phyloP scores from a whole-genome alignment of 2,888 invertebrate species.

The Luffia ferchaultella region DNA sequence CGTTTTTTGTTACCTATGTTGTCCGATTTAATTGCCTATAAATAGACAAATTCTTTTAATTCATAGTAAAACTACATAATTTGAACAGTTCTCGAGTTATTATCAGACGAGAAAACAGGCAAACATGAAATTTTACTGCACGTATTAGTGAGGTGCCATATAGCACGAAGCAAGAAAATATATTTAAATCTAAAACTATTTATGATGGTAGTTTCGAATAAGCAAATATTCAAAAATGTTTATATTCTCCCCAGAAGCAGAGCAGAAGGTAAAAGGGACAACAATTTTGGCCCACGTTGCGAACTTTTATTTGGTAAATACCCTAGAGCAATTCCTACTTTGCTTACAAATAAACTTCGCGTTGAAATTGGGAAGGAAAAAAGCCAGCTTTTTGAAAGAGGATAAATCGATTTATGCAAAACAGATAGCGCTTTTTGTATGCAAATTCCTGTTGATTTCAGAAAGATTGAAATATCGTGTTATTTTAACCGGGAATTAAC shows the following conservation, averaged over 20 bases:
- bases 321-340: conserved; percentile 58
- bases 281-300: conserved; percentile 41
- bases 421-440: conserved; percentile 62
- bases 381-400: conserved; percentile 49
- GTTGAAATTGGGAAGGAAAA: conserved; percentile 58
- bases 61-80: too few relatives aligned
- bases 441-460: conserved; percentile 61
- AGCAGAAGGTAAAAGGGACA: conserved; percentile 12
- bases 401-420: conserved; percentile 65
- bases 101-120: too few relatives aligned
- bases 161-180: too few relatives aligned
- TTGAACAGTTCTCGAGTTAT: too few relatives aligned
- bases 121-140: too few relatives aligned
- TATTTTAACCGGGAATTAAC: not conserved
- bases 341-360: conserved; percentile 62
- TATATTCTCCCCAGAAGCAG: not conserved
- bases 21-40: too few relatives aligned
- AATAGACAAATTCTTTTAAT: too few relatives aligned
- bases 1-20: too few relatives aligned
- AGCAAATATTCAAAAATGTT: not conserved
- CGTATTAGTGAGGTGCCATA: too few relatives aligned
- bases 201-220: not conserved
- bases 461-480: conserved; percentile 46
- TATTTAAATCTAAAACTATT: not conserved
- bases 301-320: conserved; percentile 57